A percentile compares a stretch with the other conserved stretches of the same genome.
These are phyloP conservation scores for Stegana nigrithorax DNA, from an alignment of 2,888 invertebrate species.

Conservation along the genomic window DNA sequence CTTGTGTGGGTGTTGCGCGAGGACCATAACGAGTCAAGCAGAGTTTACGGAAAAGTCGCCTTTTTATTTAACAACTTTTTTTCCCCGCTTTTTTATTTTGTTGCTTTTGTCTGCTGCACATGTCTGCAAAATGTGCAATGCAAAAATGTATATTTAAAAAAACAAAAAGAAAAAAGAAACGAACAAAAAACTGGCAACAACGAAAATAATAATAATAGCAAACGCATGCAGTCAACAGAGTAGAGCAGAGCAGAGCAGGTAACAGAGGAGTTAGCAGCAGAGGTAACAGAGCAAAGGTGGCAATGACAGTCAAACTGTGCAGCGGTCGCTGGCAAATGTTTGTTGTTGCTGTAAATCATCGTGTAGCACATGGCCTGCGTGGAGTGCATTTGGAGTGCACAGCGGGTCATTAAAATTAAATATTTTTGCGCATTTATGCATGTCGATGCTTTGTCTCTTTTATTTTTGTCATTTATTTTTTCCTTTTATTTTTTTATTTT, in stretches of 20 bases:
- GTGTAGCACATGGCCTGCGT: background rate
- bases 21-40: constrained; percentile 6
- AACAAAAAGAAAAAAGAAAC: constrained; percentile 35
- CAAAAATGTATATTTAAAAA: constrained; percentile 14
- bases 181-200: constrained; percentile 10
- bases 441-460: background rate
- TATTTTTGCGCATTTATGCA: constrained; percentile 9
- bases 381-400: constrained; percentile 7
- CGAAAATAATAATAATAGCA: too few species aligned
- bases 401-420: constrained; percentile 16
- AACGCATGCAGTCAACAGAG: too few species aligned
- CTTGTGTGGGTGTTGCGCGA: background rate
- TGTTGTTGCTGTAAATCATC: background rate
- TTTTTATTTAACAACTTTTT: constrained; percentile 36
- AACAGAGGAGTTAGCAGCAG: background rate
- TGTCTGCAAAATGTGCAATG: constrained; percentile 54
- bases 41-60: constrained; percentile 16
- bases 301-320: constrained; percentile 37
- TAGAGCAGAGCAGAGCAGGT: constrained; percentile 41
- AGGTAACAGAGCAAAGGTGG: constrained; percentile 29
- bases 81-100: too few species aligned
- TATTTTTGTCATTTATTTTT: background rate
- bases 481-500: background rate
- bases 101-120: constrained; percentile 55
- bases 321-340: constrained; percentile 10